phyloP scores from a whole-genome alignment of 30 jellyfish, hydroid and myxozoan species.

The Turritopsis rubra region DNA sequence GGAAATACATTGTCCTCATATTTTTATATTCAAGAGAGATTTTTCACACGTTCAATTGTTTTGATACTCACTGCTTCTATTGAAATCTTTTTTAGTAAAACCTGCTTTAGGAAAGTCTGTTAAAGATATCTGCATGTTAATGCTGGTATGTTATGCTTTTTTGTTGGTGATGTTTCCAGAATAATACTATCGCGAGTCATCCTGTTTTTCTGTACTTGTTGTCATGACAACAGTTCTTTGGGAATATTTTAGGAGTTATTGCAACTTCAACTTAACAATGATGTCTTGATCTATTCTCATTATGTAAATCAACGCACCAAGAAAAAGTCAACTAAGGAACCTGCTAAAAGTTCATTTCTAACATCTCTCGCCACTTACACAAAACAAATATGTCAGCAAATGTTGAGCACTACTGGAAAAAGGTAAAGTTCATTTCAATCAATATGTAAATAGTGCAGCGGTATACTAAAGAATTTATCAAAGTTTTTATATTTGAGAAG shows the following conservation, averaged over 20 bases:
- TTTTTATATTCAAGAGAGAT: too few species aligned
- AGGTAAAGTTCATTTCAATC: background rate
- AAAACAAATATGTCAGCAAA: conserved; percentile 48
- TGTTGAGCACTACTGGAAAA: conserved; percentile 22
- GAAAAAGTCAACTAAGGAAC: conserved; percentile 20
- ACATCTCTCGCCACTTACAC: conserved; percentile 50
- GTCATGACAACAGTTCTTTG: too few species aligned
- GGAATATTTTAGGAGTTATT: conserved; percentile 53
- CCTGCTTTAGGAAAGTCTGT: conserved; percentile 8
- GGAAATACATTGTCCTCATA: too few species aligned
- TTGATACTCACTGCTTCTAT: background rate
- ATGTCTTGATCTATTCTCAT: conserved; percentile 17
- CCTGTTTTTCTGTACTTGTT: too few species aligned
- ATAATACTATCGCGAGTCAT: too few species aligned
- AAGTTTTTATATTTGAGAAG: too few species aligned
- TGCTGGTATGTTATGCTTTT: background rate
- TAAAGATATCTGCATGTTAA: background rate
- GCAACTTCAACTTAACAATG: conserved; percentile 43
- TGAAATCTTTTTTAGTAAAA: background rate
- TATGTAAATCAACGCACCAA: background rate
- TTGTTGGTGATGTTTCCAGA: too few species aligned
- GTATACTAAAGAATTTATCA: too few species aligned
- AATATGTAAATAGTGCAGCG: background rate
- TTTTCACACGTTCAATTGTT: too few species aligned
- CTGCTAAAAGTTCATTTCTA: conserved; percentile 48